Conservation (phyloP, 2,113 vertebrate species). For the Syngnathoides biaculeatus region DNA sequence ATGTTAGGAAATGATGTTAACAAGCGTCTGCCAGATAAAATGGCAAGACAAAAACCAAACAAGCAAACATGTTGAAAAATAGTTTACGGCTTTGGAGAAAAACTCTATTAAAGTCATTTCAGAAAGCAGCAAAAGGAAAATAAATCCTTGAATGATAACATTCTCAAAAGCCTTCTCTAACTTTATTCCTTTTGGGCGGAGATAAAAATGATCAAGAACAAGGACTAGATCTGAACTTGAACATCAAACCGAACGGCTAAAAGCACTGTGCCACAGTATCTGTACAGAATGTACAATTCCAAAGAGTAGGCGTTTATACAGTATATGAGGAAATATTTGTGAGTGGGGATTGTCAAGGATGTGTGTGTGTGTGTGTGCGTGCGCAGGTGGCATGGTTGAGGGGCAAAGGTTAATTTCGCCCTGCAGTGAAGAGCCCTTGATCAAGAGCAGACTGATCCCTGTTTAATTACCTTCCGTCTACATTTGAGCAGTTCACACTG, state of each 20-base stretch:
- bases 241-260: too few species aligned
- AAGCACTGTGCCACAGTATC: too few species aligned
- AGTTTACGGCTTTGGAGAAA: background rate
- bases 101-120: background rate
- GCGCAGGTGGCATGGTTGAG: background rate
- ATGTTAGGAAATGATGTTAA: conserved; percentile 37
- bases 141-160: background rate
- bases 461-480: conserved; percentile 71
- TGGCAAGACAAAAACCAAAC: conserved; percentile 24
- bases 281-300: background rate
- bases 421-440: conserved; percentile 70
- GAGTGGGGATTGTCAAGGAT: conserved; percentile 11
- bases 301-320: background rate
- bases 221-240: too few species aligned
- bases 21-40: conserved; percentile 40
- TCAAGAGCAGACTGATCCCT: conserved; percentile 72
- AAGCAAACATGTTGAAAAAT: conserved; percentile 13
- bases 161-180: background rate
- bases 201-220: background rate
- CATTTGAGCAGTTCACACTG: conserved; percentile 52
- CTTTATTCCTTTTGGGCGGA: background rate
- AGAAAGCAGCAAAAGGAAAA: background rate
- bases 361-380: conserved; percentile 32
- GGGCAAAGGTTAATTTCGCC: conserved; percentile 68
- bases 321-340: conserved; percentile 13